A percentile compares a stretch with the other conserved stretches of the same genome.
Evolutionary conservation across 2,797 vertebrate species (phyloP).

Genomic region (Discoglossus pictus): DNA sequence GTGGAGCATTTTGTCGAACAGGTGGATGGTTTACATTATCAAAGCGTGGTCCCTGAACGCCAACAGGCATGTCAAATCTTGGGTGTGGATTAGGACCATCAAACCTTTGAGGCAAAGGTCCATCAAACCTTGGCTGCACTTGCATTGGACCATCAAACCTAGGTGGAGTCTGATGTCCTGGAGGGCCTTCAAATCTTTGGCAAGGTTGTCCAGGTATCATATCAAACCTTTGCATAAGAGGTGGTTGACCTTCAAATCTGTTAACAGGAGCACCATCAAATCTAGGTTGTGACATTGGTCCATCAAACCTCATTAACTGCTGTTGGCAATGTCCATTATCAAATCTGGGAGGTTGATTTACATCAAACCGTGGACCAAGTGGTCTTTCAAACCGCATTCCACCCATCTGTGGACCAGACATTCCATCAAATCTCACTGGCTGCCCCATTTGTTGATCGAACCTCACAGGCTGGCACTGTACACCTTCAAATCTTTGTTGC

Average conservation of each 20-base stretch:
- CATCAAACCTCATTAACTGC: slow-evolving; percentile 75
- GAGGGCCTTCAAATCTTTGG: slow-evolving; percentile 72
- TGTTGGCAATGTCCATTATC: slow-evolving; percentile 18
- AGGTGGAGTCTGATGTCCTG: slow-evolving; percentile 68
- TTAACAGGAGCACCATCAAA: slow-evolving; percentile 72
- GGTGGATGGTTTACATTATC: slow-evolving; percentile 72
- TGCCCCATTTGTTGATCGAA: slow-evolving; percentile 60
- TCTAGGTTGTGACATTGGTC: slow-evolving; percentile 71
- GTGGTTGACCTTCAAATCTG: slow-evolving; percentile 73
- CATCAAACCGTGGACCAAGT: slow-evolving; percentile 72
- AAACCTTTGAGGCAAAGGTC: slow-evolving; percentile 73
- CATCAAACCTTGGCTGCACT: slow-evolving; percentile 76
- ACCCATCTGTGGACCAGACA: slow-evolving; percentile 69
- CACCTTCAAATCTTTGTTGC: slow-evolving; percentile 77
- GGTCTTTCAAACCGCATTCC: slow-evolving; percentile 63
- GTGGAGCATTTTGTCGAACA: slow-evolving; percentile 70
- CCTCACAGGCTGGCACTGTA: slow-evolving; percentile 75
- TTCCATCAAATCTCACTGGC: slow-evolving; percentile 73
- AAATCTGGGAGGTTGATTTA: slow-evolving; percentile 62
- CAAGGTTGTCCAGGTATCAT: slow-evolving; percentile 74
- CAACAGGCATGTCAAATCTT: slow-evolving; percentile 77
- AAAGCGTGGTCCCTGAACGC: slow-evolving; percentile 76
- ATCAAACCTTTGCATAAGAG: slow-evolving; percentile 73
- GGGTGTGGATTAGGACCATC: slow-evolving; percentile 75
- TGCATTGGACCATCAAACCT: slow-evolving; percentile 72